Percentiles rank a stretch among this genome's conserved stretches.
These are phyloP conservation scores for Adelges cooleyi DNA, from an alignment of 1,140 invertebrate genomes.

Conservation along the genomic window DNA sequence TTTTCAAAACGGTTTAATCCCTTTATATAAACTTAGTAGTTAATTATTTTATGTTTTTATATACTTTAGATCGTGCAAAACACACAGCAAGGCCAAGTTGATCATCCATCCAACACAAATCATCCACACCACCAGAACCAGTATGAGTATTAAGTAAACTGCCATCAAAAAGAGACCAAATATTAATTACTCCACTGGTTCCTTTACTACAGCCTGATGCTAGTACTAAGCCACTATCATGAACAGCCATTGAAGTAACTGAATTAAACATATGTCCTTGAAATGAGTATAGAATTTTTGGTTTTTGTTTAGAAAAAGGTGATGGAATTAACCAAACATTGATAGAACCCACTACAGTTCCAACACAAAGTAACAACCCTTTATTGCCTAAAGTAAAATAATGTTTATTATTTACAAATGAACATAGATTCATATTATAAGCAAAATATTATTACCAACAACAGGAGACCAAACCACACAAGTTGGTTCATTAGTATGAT, in stretches of 20 bases:
- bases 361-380: constrained; percentile 40
- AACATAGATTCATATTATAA: no score
- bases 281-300: constrained; percentile 39
- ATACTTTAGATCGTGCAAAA: constrained; percentile 45
- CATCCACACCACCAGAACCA: constrained; percentile 44
- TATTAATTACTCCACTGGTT: constrained; percentile 47
- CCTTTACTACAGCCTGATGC: constrained; percentile 43
- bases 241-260: constrained; percentile 44
- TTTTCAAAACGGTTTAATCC: no score
- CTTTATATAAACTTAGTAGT: background rate
- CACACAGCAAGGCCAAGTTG: constrained; percentile 41
- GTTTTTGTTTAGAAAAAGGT: constrained; percentile 33
- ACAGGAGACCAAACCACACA: constrained; percentile 42
- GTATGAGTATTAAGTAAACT: constrained; percentile 46
- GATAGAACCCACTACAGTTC: constrained; percentile 43
- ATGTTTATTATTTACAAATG: background rate
- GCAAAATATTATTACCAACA: constrained; percentile 37
- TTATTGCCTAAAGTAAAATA: constrained; percentile 11
- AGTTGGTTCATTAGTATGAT: constrained; percentile 39
- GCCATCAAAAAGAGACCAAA: constrained; percentile 52
- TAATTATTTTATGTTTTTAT: background rate
- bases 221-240: constrained; percentile 43
- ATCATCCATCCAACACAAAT: constrained; percentile 43
- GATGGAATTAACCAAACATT: constrained; percentile 43
- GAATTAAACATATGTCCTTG: constrained; percentile 45